These are phyloP conservation scores for Apaloderma vittatum DNA, from an alignment of 2,113 vertebrate genomes.

Conservation along the genomic window DNA sequence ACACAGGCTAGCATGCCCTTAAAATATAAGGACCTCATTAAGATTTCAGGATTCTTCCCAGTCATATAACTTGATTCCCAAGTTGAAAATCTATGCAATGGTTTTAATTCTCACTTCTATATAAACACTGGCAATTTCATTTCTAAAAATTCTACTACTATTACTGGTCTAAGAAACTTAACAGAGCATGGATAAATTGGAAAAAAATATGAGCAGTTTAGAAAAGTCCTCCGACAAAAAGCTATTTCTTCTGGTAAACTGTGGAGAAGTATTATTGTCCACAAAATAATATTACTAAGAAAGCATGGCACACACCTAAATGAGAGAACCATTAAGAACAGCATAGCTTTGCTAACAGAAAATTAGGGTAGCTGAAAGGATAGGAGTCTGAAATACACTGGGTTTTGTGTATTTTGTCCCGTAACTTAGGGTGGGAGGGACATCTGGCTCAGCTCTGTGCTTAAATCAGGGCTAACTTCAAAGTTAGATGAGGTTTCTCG, in stretches of 20 bases:
- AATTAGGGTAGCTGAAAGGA: neutral
- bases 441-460: neutral
- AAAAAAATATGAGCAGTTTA: neutral
- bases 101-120: neutral
- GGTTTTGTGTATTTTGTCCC: neutral
- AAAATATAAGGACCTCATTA: neutral
- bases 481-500: neutral
- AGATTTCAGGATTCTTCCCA: neutral
- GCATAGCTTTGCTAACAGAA: neutral
- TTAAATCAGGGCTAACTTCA: neutral
- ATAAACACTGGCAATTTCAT: neutral
- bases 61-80: neutral
- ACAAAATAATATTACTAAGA: neutral
- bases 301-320: neutral
- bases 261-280: neutral
- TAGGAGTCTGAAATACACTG: neutral
- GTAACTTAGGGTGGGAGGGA: neutral
- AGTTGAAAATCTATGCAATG: neutral
- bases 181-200: neutral
- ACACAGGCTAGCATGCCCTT: neutral
- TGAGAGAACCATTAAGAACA: neutral
- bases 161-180: neutral
- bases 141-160: neutral
- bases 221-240: neutral
- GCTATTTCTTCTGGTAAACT: neutral